phyloP scores from a whole-genome alignment of 2,888 invertebrate species.

The Aquatica leii region DNA sequence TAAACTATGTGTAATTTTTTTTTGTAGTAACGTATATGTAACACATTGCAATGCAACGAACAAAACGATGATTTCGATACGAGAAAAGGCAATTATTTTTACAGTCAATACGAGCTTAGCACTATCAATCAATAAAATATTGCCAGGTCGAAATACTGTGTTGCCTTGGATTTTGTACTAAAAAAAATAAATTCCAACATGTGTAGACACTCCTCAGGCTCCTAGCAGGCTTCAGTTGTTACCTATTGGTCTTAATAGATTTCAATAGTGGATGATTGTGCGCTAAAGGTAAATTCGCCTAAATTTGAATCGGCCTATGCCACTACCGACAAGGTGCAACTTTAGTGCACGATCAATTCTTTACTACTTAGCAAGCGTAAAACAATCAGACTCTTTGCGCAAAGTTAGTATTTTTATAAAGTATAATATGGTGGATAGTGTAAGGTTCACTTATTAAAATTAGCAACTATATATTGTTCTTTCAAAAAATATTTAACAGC shows the following conservation, averaged over 20 bases:
- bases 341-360: too few relatives aligned
- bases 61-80: slow-evolving; percentile 14
- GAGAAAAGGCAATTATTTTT: slow-evolving; percentile 14
- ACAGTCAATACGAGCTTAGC: slow-evolving; percentile 18
- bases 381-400: slow-evolving; percentile 43
- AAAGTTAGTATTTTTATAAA: slow-evolving; percentile 30
- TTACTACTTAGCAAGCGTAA: slow-evolving; percentile 37
- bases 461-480: slow-evolving; percentile 24
- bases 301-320: too few relatives aligned
- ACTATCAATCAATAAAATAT: slow-evolving; percentile 20
- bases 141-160: slow-evolving; percentile 36
- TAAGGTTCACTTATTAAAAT: slow-evolving; percentile 34
- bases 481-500: slow-evolving; percentile 3
- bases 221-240: too few relatives aligned
- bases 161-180: slow-evolving; percentile 42
- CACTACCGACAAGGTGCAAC: too few relatives aligned
- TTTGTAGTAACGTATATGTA: slow-evolving; percentile 2
- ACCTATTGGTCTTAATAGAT: neutral
- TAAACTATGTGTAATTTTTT: neutral
- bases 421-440: slow-evolving; percentile 18
- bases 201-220: neutral
- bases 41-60: slow-evolving; percentile 32
- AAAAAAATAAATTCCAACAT: neutral
- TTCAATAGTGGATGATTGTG: too few relatives aligned
- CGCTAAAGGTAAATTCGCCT: too few relatives aligned